Conservation (phyloP, 2,113 vertebrate genomes). For the Uria lomvia region DNA sequence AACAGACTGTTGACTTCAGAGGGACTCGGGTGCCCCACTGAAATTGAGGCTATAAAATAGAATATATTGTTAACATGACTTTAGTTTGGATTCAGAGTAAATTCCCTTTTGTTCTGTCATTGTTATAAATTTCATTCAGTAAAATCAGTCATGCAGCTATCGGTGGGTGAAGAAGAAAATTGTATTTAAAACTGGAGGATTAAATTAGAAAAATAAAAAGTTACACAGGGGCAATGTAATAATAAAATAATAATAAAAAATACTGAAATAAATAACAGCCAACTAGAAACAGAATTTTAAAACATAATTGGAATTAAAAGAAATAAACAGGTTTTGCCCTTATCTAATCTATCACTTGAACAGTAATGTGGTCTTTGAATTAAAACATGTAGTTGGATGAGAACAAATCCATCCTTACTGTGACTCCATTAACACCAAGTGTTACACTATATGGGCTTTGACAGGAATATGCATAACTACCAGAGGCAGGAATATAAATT, state of each 20-base stretch:
- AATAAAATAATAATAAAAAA: background rate
- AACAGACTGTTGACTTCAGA: background rate
- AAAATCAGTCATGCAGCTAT: conserved; percentile 39
- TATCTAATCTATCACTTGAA: conserved; percentile 22
- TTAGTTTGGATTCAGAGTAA: background rate
- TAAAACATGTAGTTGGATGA: conserved; percentile 24
- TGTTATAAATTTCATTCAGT: conserved; percentile 29
- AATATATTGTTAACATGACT: conserved; percentile 24
- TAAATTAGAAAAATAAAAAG: conserved; percentile 25
- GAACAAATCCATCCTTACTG: conserved; percentile 28
- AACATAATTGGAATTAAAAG: conserved; percentile 27
- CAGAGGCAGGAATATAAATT: conserved; percentile 6
- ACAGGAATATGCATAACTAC: conserved; percentile 29
- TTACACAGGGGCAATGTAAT: background rate
- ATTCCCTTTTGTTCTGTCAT: conserved; percentile 26
- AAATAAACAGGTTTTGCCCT: background rate
- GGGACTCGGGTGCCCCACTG: background rate
- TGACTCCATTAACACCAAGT: conserved; percentile 25
- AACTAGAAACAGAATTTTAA: background rate
- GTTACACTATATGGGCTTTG: conserved; percentile 8
- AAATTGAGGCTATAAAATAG: background rate
- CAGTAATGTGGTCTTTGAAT: conserved; percentile 12
- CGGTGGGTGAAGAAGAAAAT: background rate
- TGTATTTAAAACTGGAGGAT: conserved; percentile 12
- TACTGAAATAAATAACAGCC: background rate